Evolutionary conservation across 2,113 vertebrate species (phyloP), one percentile per base, ranked within the genome.

Genomic region (Terrapene triunguis): DNA sequence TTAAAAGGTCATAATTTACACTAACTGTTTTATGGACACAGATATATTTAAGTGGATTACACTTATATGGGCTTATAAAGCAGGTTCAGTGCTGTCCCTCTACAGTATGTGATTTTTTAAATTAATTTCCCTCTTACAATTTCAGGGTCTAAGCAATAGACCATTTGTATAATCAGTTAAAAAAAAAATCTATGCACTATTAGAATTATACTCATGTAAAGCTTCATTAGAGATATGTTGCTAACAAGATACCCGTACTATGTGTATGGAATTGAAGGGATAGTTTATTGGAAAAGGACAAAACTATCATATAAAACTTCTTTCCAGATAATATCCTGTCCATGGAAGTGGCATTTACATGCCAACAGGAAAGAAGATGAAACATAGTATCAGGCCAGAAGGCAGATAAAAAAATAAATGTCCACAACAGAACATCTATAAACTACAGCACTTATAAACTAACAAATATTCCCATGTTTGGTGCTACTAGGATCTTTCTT

Each of bases 311-410:
- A 35, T 3, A 85, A 80, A 88, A 29, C 4, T 4, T 5, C 35
- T 32, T 74, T 13, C 4, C 6, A 0, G 0, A 55, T 10, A 10
- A 5, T 19, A 44, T 44, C 24, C 3, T 74, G 16, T 21, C 24
- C 74, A 4, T 6, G 8, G 13, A 57, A 84, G 19, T 13, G 16
- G 47, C 38, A 80, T 81, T 32, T 42, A 42, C n/a, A n/a, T 59
- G 76, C 29, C 80, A 88, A 47, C 21, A 90, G 6, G 2, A 74
- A 85, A 80, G 22, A 22, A 62, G 2, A 27, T 42, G 11, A 51
- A 89, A 80, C 4, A 48, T 5, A 3, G 24, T 12, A 42, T n/a
- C 55, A 44, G 12, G 53, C 65, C 9, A 35, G 35, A 72, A 72
- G 35, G 8, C 65, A 69, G 80, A 88, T 51, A 9, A 42, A 62